phyloP scores from a whole-genome alignment of 1,140 invertebrate genomes.

The Doryteuthis pealeii region DNA sequence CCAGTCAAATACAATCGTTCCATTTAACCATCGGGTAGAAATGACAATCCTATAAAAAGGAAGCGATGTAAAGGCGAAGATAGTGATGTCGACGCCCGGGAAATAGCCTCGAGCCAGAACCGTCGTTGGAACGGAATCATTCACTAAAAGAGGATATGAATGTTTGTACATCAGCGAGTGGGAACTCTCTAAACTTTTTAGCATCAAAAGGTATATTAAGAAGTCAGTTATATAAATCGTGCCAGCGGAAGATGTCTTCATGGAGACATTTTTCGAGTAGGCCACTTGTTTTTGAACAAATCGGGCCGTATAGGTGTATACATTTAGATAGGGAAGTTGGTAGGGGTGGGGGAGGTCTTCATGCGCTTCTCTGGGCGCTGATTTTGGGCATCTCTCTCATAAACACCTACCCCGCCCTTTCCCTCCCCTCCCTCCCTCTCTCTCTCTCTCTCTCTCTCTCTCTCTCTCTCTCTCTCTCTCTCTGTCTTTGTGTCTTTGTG shows the following conservation, averaged over 20 bases:
- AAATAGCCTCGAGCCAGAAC: neutral
- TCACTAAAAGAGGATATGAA: slow-evolving; percentile 3
- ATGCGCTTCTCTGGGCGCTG: too few species aligned
- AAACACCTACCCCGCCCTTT: too few species aligned
- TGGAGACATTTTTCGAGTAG: neutral
- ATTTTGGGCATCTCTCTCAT: too few species aligned
- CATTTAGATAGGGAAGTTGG: too few species aligned
- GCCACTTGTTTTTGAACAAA: too few species aligned
- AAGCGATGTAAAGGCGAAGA: neutral
- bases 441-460: slow-evolving; percentile 1
- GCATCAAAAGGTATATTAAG: neutral
- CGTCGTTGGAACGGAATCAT: neutral
- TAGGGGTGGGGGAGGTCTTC: too few species aligned
- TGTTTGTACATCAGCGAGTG: slow-evolving; percentile 7
- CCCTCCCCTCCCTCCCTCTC: neutral
- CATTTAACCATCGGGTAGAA: slow-evolving; percentile 1
- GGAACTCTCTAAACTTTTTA: slow-evolving; percentile 3
- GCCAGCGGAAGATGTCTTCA: neutral
- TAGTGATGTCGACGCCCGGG: neutral
- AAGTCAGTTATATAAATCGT: neutral
- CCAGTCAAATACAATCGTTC: neutral
- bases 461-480: neutral
- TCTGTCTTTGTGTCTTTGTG: too few species aligned
- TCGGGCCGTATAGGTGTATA: too few species aligned
- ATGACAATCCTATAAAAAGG: slow-evolving; percentile 1